Conservation (phyloP, 2,113 vertebrate species). For the Dascyllus trimaculatus region DNA sequence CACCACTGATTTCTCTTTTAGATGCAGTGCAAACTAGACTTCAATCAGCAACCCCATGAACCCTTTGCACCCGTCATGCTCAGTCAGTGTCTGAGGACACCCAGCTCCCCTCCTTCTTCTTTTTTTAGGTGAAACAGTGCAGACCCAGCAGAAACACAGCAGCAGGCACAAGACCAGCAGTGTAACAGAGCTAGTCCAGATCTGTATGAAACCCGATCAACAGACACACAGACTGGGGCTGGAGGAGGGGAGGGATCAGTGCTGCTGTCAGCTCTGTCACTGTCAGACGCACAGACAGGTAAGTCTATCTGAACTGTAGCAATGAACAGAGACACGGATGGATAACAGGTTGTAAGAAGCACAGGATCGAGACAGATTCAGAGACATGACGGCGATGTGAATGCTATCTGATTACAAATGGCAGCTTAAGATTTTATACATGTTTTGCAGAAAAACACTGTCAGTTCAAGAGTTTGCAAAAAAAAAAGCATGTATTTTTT, state of each 20-base stretch:
- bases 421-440: conserved; percentile 12
- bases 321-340: conserved; percentile 1
- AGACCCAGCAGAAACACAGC: conserved; percentile 50
- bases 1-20: conserved; percentile 7
- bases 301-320: conserved; percentile 59
- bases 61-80: conserved; percentile 33
- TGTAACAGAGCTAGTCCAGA: conserved; percentile 66
- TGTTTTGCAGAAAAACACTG: conserved; percentile 4
- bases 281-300: conserved; percentile 22
- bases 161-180: conserved; percentile 55
- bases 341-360: conserved; percentile 21
- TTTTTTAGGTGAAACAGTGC: conserved; percentile 41
- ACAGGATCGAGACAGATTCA: neutral
- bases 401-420: conserved; percentile 26
- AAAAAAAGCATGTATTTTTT: neutral
- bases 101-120: neutral
- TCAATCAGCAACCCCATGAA: conserved; percentile 31
- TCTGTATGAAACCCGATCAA: conserved; percentile 61
- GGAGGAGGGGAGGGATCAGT: conserved; percentile 27
- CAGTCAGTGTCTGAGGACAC: conserved; percentile 37
- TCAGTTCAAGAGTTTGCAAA: neutral
- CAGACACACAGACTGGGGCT: conserved; percentile 30
- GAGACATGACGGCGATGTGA: neutral
- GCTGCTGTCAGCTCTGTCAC: conserved; percentile 33
- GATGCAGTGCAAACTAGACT: conserved; percentile 15